Evolutionary conservation across 2,888 invertebrate species (phyloP), one percentile per base, ranked within the genome.

Genomic region (Aphodius sticticus): DNA sequence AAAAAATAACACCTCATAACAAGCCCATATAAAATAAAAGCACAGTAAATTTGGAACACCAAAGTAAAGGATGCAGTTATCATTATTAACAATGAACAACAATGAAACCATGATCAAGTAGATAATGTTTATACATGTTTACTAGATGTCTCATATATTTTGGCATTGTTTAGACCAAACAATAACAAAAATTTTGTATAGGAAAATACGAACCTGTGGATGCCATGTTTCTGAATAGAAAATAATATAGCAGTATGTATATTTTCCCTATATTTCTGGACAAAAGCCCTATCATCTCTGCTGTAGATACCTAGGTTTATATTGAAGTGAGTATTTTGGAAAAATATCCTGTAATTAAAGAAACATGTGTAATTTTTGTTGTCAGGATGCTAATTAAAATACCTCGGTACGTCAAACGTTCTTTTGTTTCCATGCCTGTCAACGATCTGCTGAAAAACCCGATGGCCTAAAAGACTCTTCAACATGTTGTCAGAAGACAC

Each of bases 381-480:
- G n/a, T n/a, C n/a, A n/a, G n/a, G n/a, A n/a, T n/a, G n/a, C n/a
- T n/a, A n/a, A n/a, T n/a, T n/a, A n/a, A n/a, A n/a, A 26, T 26
- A 26, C 26, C 26, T 90, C 0, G 93, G 93, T 0, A 90, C 89
- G 79, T 89, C 87, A 82, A 92, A 89, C 79, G 89, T 86, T 0
- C 85, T 80, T 14, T 87, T 87, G 81, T 93, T 93, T 0, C 88
- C 85, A 69, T 90, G 89, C 70, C 93, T 89, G 84, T 93, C 93
- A 5, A 93, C 85, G 76, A 93, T 87, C 82, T 90, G 89, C 69
- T 92, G 91, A 69, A 93, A 84, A 0, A 93, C 89, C 15, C 92
- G 88, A 83, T 91, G 91, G 0, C 92, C 93, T 14, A 92, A 85
- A 0, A 93, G 86, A 84, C 91, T 92, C 69, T 90, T 89, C 5